Percentiles rank a stretch among this genome's conserved stretches.
Conservation (phyloP, 2,888 invertebrate species). For the Stenolophus ochropezus region DNA sequence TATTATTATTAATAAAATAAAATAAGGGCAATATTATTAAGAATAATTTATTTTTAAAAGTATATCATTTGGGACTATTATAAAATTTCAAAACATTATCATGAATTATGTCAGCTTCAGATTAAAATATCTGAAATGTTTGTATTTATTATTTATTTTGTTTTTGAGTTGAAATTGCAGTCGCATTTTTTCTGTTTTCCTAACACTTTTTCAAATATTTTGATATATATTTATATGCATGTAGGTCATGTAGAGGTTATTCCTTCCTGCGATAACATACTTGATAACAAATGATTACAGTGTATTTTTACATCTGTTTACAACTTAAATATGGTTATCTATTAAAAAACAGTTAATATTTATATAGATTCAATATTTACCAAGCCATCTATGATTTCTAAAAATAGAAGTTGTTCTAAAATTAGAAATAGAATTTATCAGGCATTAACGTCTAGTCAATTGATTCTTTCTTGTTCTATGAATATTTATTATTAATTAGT, state of each 20-base stretch:
- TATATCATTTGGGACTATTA: no score
- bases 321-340: constrained; percentile 5
- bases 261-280: background rate
- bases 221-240: background rate
- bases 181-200: background rate
- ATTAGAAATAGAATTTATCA: constrained; percentile 38
- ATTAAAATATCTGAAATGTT: no score
- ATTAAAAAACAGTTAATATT: background rate
- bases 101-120: no score
- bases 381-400: background rate
- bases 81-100: no score
- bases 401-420: constrained; percentile 43
- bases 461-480: constrained; percentile 1
- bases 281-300: constrained; percentile 4
- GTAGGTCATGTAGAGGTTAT: background rate
- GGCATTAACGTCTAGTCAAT: constrained; percentile 35
- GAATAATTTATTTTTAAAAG: no score
- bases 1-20: no score
- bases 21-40: no score
- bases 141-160: no score
- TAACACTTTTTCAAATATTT: background rate
- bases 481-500: constrained; percentile 25
- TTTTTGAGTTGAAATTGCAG: background rate
- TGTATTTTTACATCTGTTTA: background rate
- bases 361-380: constrained; percentile 5